Conservation (phyloP, 2,888 invertebrate genomes). For the Nomada lathburiana region DNA sequence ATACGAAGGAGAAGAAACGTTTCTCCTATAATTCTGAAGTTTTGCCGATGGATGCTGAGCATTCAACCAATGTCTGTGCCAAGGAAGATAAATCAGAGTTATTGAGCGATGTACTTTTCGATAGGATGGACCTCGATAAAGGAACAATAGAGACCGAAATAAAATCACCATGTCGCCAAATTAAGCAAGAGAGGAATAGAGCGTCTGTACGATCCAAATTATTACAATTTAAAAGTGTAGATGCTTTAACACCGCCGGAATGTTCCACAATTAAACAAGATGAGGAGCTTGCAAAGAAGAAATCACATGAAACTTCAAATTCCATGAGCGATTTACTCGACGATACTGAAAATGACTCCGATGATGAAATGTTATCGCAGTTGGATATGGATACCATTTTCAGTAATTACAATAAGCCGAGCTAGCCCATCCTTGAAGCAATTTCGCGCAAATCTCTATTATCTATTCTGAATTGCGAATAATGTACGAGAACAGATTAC, state of each 20-base stretch:
- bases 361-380: constrained; percentile 79
- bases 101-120: background rate
- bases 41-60: background rate
- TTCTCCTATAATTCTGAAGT: background rate
- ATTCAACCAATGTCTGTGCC: background rate
- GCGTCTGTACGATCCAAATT: constrained; percentile 34
- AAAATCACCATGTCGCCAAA: background rate
- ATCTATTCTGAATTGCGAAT: background rate
- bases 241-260: constrained; percentile 13
- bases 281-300: background rate
- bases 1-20: background rate
- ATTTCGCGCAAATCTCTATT: background rate
- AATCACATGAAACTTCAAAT: background rate
- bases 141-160: background rate
- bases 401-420: constrained; percentile 31
- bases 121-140: constrained; percentile 13
- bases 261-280: background rate
- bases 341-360: constrained; percentile 67
- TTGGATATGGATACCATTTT: constrained; percentile 75
- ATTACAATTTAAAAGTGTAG: constrained; percentile 26
- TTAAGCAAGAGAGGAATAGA: background rate
- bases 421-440: background rate
- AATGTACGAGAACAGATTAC: background rate
- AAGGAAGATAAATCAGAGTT: background rate
- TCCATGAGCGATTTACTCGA: constrained; percentile 2